These are phyloP conservation scores for Globia sparganii DNA, from an alignment of 2,888 invertebrate species.

Conservation along the genomic window DNA sequence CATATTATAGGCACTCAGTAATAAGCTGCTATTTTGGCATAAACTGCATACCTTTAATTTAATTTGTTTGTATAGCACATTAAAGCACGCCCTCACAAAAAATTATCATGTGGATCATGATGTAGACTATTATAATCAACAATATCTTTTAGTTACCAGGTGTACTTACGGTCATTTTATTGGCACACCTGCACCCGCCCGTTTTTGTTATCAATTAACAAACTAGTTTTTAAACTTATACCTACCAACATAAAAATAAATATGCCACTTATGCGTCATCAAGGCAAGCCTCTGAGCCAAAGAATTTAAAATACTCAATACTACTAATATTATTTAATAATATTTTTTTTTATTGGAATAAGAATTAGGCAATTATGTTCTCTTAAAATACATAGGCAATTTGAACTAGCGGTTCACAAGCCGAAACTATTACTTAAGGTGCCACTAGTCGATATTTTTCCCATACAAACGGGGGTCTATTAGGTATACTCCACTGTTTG, in stretches of 20 bases:
- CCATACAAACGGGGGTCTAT: too few relatives aligned
- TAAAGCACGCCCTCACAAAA: conserved; percentile 16
- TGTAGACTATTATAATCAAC: conserved; percentile 6
- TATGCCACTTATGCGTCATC: conserved; percentile 55
- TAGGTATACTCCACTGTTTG: too few relatives aligned
- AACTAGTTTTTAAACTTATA: conserved; percentile 59
- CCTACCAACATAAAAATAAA: conserved; percentile 58
- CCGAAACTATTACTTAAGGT: conserved; percentile 8
- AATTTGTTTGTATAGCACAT: too few relatives aligned
- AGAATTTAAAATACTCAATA: too few relatives aligned
- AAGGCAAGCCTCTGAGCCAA: conserved; percentile 39
- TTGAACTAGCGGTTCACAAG: conserved; percentile 8
- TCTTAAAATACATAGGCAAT: conserved; percentile 39
- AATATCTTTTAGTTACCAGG: conserved; percentile 42
- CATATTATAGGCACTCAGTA: too few relatives aligned
- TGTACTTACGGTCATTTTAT: conserved; percentile 49
- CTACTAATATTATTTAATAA: too few relatives aligned
- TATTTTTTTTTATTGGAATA: conserved; percentile 17
- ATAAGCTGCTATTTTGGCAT: too few relatives aligned
- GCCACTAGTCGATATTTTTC: too few relatives aligned
- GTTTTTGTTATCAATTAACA: conserved; percentile 61
- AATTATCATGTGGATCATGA: conserved; percentile 3
- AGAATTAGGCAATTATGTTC: conserved; percentile 24
- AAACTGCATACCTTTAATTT: too few relatives aligned
- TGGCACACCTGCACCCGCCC: conserved; percentile 58